Conservation (phyloP, 1,140 invertebrate genomes). For the Drosophila parabipectinata region DNA sequence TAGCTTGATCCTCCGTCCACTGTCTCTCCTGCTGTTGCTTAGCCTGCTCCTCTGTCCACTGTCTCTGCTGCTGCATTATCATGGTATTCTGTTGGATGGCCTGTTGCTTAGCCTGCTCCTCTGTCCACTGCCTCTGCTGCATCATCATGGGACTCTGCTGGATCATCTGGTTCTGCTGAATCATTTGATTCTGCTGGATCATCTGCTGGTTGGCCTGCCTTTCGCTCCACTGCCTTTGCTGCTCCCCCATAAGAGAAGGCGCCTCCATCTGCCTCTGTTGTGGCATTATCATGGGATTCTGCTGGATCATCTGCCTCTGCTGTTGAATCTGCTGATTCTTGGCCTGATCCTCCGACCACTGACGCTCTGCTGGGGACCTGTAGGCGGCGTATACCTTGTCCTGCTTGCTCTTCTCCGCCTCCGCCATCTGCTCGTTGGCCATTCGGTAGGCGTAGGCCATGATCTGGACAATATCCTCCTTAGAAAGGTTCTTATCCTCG, state of each 20-base stretch:
- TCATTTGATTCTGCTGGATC: conserved; percentile 1
- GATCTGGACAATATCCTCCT: conserved; percentile 70
- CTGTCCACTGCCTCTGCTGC: not conserved
- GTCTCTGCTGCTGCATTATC: conserved; percentile 7
- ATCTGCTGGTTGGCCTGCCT: conserved; percentile 5
- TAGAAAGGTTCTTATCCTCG: conserved; percentile 40
- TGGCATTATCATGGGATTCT: not conserved
- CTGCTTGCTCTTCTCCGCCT: conserved; percentile 18
- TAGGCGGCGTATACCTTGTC: conserved; percentile 55
- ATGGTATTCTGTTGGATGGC: conserved; percentile 7
- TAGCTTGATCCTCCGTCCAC: conserved; percentile 3
- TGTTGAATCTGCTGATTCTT: no score
- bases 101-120: not conserved
- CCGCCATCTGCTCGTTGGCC: conserved; percentile 53
- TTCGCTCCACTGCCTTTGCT: conserved; percentile 15
- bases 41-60: conserved; percentile 28
- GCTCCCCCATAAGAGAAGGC: not conserved
- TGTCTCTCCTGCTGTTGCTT: conserved; percentile 3
- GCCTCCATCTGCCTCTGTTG: conserved; percentile 19
- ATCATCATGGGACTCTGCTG: not conserved
- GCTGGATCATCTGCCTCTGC: no score
- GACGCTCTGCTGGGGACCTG: conserved; percentile 7
- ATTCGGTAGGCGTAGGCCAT: conserved; percentile 77
- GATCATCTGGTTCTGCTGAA: conserved; percentile 2
- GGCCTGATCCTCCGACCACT: not conserved